phyloP scores from a whole-genome alignment of 2,113 vertebrate genomes.

The Paracanthobrama guichenoti region DNA sequence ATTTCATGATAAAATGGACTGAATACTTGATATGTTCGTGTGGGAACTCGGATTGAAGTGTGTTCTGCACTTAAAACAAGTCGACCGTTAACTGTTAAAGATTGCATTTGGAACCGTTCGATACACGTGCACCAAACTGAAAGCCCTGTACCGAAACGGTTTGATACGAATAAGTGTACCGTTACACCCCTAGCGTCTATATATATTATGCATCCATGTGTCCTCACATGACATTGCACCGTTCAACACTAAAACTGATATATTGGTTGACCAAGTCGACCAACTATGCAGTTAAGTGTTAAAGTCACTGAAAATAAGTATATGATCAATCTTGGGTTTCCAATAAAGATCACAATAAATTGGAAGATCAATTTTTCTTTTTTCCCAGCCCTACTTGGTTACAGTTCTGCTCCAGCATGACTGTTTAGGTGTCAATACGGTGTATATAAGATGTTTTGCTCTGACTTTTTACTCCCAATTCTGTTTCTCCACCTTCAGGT shows the following conservation, averaged over 20 bases:
- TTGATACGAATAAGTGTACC: no score
- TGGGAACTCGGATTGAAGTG: no score
- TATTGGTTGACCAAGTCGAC: neutral
- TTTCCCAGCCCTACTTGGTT: neutral
- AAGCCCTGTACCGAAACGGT: no score
- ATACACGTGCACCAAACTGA: no score
- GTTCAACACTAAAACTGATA: neutral
- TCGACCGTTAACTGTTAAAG: no score
- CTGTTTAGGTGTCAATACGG: neutral
- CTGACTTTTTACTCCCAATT: neutral
- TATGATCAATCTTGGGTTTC: neutral
- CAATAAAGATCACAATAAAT: neutral
- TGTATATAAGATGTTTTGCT: neutral
- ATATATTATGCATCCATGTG: neutral
- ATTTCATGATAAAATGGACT: no score
- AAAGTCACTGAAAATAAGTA: neutral
- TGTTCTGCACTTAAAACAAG: no score
- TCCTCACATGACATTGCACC: neutral
- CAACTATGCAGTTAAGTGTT: neutral
- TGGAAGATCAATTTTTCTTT: neutral
- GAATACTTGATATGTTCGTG: no score
- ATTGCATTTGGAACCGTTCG: no score
- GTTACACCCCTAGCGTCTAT: no score
- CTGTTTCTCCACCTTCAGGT: slow-evolving; percentile 71
- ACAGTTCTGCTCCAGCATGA: neutral